These are phyloP conservation scores for Chunga burmeisteri DNA, from an alignment of 2,113 vertebrate genomes.

Conservation along the genomic window DNA sequence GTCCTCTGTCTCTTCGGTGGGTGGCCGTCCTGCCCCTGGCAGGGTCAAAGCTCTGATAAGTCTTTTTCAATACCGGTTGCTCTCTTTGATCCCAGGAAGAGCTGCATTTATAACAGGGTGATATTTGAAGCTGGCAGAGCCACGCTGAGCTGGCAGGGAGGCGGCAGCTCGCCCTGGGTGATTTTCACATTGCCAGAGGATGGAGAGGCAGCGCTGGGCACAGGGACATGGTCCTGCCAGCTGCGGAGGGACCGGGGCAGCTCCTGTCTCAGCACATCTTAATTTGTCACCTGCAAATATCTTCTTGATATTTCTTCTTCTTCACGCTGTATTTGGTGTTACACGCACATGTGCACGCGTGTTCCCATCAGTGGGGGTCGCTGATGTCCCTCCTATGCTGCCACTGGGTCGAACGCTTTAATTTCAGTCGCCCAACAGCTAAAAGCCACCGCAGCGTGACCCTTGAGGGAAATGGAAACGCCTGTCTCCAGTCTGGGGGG, in stretches of 20 bases:
- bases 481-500: rapidly evolving
- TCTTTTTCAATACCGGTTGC: neutral
- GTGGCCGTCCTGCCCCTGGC: neutral
- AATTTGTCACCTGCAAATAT: neutral
- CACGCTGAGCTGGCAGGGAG: neutral
- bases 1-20: neutral
- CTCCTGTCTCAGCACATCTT: neutral
- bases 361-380: neutral
- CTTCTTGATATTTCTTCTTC: too few species aligned
- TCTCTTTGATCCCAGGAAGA: neutral
- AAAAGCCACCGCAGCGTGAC: neutral
- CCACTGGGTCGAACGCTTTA: neutral
- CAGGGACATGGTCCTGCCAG: neutral
- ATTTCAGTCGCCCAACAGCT: neutral
- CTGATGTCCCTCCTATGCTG: neutral
- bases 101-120: neutral
- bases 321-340: neutral
- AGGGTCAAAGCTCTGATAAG: neutral
- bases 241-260: rapidly evolving
- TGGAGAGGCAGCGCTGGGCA: neutral
- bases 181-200: neutral
- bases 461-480: neutral
- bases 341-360: rapidly evolving
- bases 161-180: neutral
- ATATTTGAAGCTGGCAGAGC: neutral